These are phyloP conservation scores for Silvanus unidentatus DNA, from an alignment of 2,888 invertebrate genomes.

Conservation along the genomic window DNA sequence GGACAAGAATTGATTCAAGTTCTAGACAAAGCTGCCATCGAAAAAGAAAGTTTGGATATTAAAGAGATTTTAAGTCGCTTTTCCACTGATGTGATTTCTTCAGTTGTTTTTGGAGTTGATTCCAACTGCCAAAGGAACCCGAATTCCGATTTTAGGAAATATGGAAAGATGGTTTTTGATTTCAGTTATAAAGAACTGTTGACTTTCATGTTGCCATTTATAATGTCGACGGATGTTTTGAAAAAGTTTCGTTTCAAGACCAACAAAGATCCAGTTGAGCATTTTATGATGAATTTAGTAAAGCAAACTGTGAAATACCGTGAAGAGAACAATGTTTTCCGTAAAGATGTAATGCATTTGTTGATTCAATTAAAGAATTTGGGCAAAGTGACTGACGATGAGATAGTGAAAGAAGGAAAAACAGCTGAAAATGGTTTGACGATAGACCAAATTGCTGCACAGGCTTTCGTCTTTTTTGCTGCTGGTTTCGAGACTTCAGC, in stretches of 20 bases:
- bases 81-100: constrained; percentile 49
- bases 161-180: constrained; percentile 21
- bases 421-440: constrained; percentile 8
- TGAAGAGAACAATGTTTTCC: constrained; percentile 20
- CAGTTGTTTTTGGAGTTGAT: constrained; percentile 54
- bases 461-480: constrained; percentile 24
- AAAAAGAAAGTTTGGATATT: constrained; percentile 18
- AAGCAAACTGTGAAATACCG: constrained; percentile 27
- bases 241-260: too few species aligned
- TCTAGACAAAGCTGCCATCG: constrained; percentile 35
- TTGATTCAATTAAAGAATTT: constrained; percentile 29
- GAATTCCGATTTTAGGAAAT: constrained; percentile 46
- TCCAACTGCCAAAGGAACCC: constrained; percentile 51
- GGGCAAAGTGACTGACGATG: constrained; percentile 4
- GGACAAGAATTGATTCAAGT: constrained; percentile 49
- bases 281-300: constrained; percentile 27
- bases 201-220: too few species aligned
- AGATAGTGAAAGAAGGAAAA: constrained; percentile 4
- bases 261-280: constrained; percentile 15
- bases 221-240: too few species aligned
- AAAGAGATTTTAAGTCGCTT: constrained; percentile 51
- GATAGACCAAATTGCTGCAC: constrained; percentile 20
- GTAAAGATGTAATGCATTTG: constrained; percentile 41
- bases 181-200: constrained; percentile 4
- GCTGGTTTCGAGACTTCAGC: constrained; percentile 29